These are phyloP conservation scores for Lynx canadensis DNA, from an alignment of 2,113 vertebrate species.

Conservation along the genomic window DNA sequence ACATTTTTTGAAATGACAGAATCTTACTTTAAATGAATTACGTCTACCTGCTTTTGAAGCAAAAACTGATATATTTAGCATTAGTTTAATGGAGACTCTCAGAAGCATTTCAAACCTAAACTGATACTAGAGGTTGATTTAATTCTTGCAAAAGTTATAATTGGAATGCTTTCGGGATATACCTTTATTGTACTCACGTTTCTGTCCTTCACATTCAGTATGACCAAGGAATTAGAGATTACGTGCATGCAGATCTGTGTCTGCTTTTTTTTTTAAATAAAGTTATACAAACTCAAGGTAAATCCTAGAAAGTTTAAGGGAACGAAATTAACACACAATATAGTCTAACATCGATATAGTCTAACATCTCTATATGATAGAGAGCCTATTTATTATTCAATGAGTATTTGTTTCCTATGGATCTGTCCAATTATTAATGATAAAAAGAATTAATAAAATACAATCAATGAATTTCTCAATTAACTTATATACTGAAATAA, in stretches of 20 bases:
- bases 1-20: background rate
- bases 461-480: background rate
- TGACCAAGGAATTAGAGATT: background rate
- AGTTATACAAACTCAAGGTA: background rate
- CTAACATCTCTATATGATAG: background rate
- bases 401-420: background rate
- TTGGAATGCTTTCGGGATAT: background rate
- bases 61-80: background rate
- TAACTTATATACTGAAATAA: background rate
- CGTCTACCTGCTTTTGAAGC: background rate
- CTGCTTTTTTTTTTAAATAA: background rate
- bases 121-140: background rate
- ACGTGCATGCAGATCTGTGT: background rate
- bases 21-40: background rate
- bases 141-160: background rate
- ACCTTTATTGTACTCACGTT: background rate
- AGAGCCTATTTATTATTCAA: background rate
- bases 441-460: background rate
- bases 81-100: background rate
- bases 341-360: background rate
- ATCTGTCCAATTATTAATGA: background rate
- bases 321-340: background rate
- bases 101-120: background rate
- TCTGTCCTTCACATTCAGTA: background rate
- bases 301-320: background rate